Base-by-base conservation (phyloP, 1,140 invertebrate species). In the Listronotus bonariensis region DNA sequence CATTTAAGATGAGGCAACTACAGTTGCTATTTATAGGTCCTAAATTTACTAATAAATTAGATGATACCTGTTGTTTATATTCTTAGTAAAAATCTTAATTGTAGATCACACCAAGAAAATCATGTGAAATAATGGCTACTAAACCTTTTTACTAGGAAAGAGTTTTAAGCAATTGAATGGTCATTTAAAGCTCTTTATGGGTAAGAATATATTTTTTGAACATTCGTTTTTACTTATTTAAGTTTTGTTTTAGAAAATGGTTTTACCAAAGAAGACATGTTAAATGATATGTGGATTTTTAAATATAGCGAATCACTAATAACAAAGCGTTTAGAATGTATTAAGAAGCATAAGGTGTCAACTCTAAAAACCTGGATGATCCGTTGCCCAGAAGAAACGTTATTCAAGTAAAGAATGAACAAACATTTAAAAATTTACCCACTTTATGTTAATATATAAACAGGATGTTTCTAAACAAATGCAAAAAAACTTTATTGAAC, bases 361-460 rank as follows among this genome's bases (percentile, higher is more conserved):
- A 78, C 76, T 56, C 72, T 83, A 6, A 84, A 83, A 75, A 83
- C 83, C 0, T 85, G 83, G 83, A 83, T 85, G 82, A 74, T 85
- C 9, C 74, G 83, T 15, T 82, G 79, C 52, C 73, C 78, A 5
- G 74, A 77, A 45, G 69, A 78, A 6, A 78, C 78, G 57, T 68
- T 82, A 32, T 76, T 81, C 51, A 80, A 73, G 78, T 79, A 71
- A 26, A 70, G 68, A 66, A 26, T 26, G 20, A 26, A 26, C 20
- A 26, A 26, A 42, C 18, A 15, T 41, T 11, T 4, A 42, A 8
- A 7, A 40, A 20, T 42, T 12, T 31, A 5, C 6, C 32, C 32
- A 56, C 1, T 43, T 15, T 7, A 41, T 32, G 9, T 15, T 8
- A 20, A n/a, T 11, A 20, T 18, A 10, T 2, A 11, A 55, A 40